These are phyloP conservation scores for Mesitornis unicolor DNA, from an alignment of 2,113 vertebrate species.

Conservation along the genomic window DNA sequence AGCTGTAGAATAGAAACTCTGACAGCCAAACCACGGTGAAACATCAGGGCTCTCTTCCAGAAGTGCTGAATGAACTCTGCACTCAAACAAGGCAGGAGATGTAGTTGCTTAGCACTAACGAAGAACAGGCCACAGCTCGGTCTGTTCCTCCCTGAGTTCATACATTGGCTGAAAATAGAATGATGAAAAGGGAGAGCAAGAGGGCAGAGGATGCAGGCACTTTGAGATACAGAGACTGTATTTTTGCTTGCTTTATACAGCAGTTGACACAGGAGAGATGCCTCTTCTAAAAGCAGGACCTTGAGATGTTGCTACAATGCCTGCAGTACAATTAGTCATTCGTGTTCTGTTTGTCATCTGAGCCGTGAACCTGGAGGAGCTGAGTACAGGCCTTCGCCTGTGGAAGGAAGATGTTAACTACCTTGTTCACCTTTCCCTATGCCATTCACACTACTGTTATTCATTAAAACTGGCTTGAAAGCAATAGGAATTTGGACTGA, in stretches of 20 bases:
- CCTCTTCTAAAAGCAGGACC: background rate
- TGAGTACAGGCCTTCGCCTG: background rate
- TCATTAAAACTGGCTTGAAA: background rate
- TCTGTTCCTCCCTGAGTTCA: background rate
- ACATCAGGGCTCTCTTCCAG: background rate
- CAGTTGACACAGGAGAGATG: background rate
- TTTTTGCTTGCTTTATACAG: background rate
- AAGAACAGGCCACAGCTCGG: background rate
- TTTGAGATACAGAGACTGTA: fast-evolving
- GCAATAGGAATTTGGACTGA: background rate
- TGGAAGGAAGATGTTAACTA: background rate
- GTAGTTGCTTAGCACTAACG: background rate
- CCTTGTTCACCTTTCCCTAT: background rate
- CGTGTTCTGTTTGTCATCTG: background rate
- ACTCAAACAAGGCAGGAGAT: background rate
- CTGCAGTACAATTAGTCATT: background rate
- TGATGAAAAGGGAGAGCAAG: background rate
- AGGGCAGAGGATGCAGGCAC: background rate
- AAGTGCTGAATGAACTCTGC: background rate
- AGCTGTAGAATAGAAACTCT: background rate
- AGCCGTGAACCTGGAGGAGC: background rate
- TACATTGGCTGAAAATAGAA: background rate
- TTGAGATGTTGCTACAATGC: background rate
- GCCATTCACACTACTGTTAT: background rate
- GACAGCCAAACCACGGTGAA: no score